Percentiles rank a stretch among this genome's conserved stretches.
Conservation (phyloP, 2,797 vertebrate species). For the Acrossocheilus fasciatus region DNA sequence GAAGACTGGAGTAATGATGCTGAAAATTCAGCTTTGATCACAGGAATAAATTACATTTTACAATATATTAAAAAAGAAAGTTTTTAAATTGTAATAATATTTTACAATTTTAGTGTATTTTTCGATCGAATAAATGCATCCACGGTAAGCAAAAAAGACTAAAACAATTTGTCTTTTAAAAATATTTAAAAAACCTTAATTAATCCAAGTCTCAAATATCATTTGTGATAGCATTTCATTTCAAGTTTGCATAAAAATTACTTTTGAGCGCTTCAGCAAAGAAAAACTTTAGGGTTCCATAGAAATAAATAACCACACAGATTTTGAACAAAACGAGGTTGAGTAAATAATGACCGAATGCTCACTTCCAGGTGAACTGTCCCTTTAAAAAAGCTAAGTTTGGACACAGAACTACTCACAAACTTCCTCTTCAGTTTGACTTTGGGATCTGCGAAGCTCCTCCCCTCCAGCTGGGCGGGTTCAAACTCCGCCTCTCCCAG, state of each 20-base stretch:
- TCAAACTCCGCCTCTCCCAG: constrained; percentile 79
- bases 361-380: not conserved
- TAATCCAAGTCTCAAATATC: not conserved
- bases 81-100: not conserved
- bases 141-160: not conserved
- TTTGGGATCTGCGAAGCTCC: constrained; percentile 71
- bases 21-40: not conserved
- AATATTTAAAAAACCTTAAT: too few species aligned
- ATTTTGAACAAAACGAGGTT: not conserved
- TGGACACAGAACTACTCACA: constrained; percentile 78
- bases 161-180: too few species aligned
- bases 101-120: not conserved
- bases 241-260: not conserved
- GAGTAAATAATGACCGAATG: not conserved
- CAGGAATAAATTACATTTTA: not conserved
- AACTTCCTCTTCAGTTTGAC: constrained; percentile 91
- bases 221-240: not conserved
- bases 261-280: not conserved
- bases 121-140: not conserved
- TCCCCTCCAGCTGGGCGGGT: constrained; percentile 60
- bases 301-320: not conserved
- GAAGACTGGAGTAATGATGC: not conserved
- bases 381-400: not conserved
- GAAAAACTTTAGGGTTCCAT: not conserved
- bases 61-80: too few species aligned